Evolutionary conservation across 2,888 invertebrate genomes (phyloP), one percentile per base, ranked within the genome.

Genomic region (Panzeria rudis): DNA sequence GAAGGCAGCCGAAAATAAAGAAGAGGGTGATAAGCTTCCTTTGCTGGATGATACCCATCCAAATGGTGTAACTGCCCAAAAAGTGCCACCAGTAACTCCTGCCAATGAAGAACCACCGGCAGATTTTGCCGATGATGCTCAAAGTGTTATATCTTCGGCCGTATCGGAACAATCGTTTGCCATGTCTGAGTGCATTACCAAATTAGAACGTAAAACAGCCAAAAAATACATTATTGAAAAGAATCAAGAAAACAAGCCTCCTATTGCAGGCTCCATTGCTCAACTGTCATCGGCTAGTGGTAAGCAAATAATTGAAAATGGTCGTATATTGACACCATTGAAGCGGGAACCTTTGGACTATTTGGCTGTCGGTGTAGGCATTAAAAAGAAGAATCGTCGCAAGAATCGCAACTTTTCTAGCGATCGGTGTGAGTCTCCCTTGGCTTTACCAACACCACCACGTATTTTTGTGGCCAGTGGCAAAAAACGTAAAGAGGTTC

Each of bases 1-100:
- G 91, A 95, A 97, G 88, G 97, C 97, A 0, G 97, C 97, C 0
- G 96, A 96, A 88, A 96, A 96, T 85, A 97, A 96, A 90, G 96
- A 96, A 84, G 96, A 96, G 86, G 96, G 96, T 29, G 96, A 96
- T 87, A 95, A 95, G 88, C 92, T 96, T 41, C 96, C 96, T 0
- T 91, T 96, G 2, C 92, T 96, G 62, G 96, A 96, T 88, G 95
- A 96, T 89, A 93, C 94, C 25, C 93, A 94, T 17, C 92, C 93
- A 0, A 77, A 47, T 66, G 81, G 71, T 1, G 75, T 64, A 8
- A 71, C n/a, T 2, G 56, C 84, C 17, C 87, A 88, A 23, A 94
- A 94, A 89, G 95, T 95, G 66, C 95, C 95, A 50, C 95, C 95
- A 9, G 95, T 95, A 20, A 95, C 95, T 5, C 95, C 95, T 64